Percentiles rank a stretch among this genome's conserved stretches.
Conservation (phyloP, 35 echinoderm and acorn worm genomes). For the Apostichopus parvimensis region DNA sequence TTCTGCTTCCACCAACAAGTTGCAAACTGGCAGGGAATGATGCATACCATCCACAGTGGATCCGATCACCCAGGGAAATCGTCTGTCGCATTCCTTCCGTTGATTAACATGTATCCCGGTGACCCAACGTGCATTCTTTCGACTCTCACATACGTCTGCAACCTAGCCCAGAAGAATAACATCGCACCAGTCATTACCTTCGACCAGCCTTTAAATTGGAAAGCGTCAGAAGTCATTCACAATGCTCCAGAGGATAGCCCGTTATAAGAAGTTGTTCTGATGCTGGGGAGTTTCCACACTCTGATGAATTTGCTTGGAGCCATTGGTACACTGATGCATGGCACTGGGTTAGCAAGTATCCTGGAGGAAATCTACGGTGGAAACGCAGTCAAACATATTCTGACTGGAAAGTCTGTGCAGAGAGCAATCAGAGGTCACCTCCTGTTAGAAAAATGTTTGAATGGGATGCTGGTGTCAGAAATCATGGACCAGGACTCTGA, state of each 20-base stretch:
- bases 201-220: constrained; percentile 75
- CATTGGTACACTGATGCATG: constrained; percentile 57
- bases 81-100: too few species aligned
- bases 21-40: too few species aligned
- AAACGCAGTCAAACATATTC: constrained; percentile 72
- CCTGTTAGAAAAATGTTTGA: constrained; percentile 61
- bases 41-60: too few species aligned
- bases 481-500: too few species aligned
- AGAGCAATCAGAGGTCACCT: constrained; percentile 66
- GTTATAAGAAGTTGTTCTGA: background rate
- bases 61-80: too few species aligned
- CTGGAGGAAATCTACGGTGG: constrained; percentile 53
- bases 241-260: constrained; percentile 48
- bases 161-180: too few species aligned
- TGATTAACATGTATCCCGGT: too few species aligned
- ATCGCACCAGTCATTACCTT: constrained; percentile 59
- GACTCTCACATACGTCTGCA: too few species aligned
- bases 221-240: constrained; percentile 47
- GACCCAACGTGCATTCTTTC: too few species aligned
- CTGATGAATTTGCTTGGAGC: constrained; percentile 66
- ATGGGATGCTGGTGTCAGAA: constrained; percentile 33
- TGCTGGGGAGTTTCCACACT: too few species aligned
- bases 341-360: constrained; percentile 28
- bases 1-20: too few species aligned
- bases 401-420: constrained; percentile 67